A percentile compares a stretch with the other conserved stretches of the same genome.
These are phyloP conservation scores for Xerus inauris DNA, from an alignment of 2,113 vertebrate species.

Conservation along the genomic window DNA sequence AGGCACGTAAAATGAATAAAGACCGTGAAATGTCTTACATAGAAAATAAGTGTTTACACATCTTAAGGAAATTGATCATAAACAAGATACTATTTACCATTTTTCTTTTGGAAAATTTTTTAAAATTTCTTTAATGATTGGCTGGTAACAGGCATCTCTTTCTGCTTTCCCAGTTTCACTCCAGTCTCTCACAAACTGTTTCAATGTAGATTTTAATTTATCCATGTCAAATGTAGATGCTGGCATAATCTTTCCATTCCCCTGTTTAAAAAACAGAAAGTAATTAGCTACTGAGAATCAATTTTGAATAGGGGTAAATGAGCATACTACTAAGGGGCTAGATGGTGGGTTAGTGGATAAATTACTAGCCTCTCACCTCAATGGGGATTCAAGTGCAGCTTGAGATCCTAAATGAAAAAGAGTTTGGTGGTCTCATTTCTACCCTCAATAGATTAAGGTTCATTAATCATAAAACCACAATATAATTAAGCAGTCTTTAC, in stretches of 20 bases:
- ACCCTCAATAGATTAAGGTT: slow-evolving; percentile 8
- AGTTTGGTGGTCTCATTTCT: slow-evolving; percentile 43
- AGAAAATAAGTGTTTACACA: slow-evolving; percentile 42
- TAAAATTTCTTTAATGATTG: slow-evolving; percentile 96
- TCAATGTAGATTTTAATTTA: slow-evolving; percentile 98
- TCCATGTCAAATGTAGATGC: slow-evolving; percentile 99
- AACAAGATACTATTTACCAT: slow-evolving; percentile 90
- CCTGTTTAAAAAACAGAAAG: slow-evolving; percentile 81
- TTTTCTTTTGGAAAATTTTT: slow-evolving; percentile 94
- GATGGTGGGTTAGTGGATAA: slow-evolving; percentile 30
- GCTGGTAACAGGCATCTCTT: slow-evolving; percentile 96
- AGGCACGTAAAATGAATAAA: slow-evolving; percentile 27
- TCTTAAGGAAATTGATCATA: slow-evolving; percentile 58
- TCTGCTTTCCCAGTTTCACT: slow-evolving; percentile 95
- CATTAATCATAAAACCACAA: slow-evolving; percentile 62
- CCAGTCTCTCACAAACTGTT: slow-evolving; percentile 99
- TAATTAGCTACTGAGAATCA: slow-evolving; percentile 65
- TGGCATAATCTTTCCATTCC: slow-evolving; percentile 89
- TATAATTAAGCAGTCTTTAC: slow-evolving; percentile 17
- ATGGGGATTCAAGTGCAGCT: slow-evolving; percentile 18
- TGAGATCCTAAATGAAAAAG: slow-evolving; percentile 59
- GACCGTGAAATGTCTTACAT: slow-evolving; percentile 22
- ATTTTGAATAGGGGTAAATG: slow-evolving; percentile 4
- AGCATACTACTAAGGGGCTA: slow-evolving; percentile 26
- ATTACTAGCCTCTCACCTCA: slow-evolving; percentile 49